Percentiles rank a stretch among this genome's conserved stretches.
phyloP scores from a whole-genome alignment of 2,888 invertebrate genomes.

The Hanleya hanleyi region DNA sequence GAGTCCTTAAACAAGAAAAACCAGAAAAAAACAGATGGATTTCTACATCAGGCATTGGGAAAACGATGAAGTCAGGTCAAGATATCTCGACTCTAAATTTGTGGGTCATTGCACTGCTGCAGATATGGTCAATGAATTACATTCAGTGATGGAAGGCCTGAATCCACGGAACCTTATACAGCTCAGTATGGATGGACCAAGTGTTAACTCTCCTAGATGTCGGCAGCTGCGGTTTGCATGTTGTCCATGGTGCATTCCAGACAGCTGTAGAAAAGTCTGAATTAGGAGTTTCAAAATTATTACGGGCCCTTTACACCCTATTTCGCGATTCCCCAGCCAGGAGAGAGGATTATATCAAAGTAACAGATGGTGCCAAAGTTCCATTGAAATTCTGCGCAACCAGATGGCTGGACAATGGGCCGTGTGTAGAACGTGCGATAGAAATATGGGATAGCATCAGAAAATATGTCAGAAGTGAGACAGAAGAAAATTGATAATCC shows the following conservation, averaged over 20 bases:
- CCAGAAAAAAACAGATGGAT: conserved; percentile 52
- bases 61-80: conserved; percentile 38
- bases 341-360: conserved; percentile 16
- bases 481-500: background rate
- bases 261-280: conserved; percentile 44
- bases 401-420: conserved; percentile 28
- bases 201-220: conserved; percentile 44
- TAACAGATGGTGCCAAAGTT: conserved; percentile 15
- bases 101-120: conserved; percentile 37
- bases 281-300: conserved; percentile 33
- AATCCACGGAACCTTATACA: conserved; percentile 18
- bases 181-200: conserved; percentile 29
- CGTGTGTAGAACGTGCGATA: conserved; percentile 27
- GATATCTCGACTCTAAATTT: conserved; percentile 49
- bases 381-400: conserved; percentile 23
- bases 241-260: conserved; percentile 59
- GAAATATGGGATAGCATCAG: background rate
- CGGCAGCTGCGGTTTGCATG: conserved; percentile 61
- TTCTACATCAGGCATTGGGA: conserved; percentile 50
- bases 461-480: conserved; percentile 7
- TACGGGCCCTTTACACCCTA: conserved; percentile 18
- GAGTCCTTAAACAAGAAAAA: conserved; percentile 37
- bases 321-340: conserved; percentile 23
- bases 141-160: conserved; percentile 28
- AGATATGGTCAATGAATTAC: conserved; percentile 40